Evolutionary conservation across 2,797 vertebrate genomes (phyloP).

Genomic region (Apogon talboti): DNA sequence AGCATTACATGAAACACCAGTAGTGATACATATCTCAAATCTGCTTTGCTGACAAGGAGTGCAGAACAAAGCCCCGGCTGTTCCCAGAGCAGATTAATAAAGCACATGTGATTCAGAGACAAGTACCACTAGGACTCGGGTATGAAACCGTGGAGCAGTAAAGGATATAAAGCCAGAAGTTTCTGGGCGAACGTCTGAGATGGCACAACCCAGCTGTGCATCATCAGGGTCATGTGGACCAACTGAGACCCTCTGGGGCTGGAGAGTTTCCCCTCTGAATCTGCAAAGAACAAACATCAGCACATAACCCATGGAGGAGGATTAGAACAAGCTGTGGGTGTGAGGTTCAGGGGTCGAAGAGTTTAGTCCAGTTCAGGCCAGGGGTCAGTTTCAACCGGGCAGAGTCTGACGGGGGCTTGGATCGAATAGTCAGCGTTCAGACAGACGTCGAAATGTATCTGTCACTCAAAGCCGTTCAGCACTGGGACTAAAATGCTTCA

Average conservation of each 20-base stretch:
- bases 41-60: slow-evolving; percentile 49
- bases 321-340: neutral
- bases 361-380: neutral
- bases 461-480: too few species aligned
- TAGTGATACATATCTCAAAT: slow-evolving; percentile 46
- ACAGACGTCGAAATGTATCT: too few species aligned
- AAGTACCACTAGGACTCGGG: slow-evolving; percentile 19
- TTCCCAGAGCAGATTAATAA: slow-evolving; percentile 75
- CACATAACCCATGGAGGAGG: neutral
- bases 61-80: slow-evolving; percentile 72
- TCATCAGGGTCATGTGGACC: slow-evolving; percentile 91
- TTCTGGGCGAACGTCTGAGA: slow-evolving; percentile 87
- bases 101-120: slow-evolving; percentile 60
- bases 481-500: too few species aligned
- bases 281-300: slow-evolving; percentile 69
- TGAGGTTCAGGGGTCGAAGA: neutral
- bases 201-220: slow-evolving; percentile 93
- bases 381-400: too few species aligned
- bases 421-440: too few species aligned
- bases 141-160: slow-evolving; percentile 3
- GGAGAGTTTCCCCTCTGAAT: slow-evolving; percentile 85
- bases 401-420: too few species aligned
- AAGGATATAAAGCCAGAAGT: slow-evolving; percentile 91
- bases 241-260: slow-evolving; percentile 82
- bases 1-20: slow-evolving; percentile 14